Conservation (phyloP, 2,113 vertebrate species). For the Sus scrofa region DNA sequence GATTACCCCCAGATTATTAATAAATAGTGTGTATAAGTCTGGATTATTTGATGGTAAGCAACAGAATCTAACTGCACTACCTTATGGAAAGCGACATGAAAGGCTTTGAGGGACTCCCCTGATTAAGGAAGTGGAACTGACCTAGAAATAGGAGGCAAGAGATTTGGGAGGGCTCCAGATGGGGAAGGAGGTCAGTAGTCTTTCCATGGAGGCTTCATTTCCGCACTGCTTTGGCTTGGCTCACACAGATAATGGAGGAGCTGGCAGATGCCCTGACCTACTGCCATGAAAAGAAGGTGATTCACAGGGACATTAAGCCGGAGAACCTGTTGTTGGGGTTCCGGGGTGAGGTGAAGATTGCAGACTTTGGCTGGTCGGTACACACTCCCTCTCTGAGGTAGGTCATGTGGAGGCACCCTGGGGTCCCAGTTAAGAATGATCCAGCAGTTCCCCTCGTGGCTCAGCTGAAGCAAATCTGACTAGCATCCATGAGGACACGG, state of each 20-base stretch:
- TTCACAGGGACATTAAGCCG: conserved; percentile 95
- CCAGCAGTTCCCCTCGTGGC: too few species aligned
- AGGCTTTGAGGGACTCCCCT: not conserved
- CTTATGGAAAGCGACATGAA: not conserved
- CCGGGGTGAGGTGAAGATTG: conserved; percentile 94
- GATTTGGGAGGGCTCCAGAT: not conserved
- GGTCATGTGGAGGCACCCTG: not conserved
- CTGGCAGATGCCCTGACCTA: conserved; percentile 92
- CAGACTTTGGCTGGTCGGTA: conserved; percentile 96
- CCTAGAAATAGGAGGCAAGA: not conserved
- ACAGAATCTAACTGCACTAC: not conserved
- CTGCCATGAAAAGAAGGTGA: conserved; percentile 94
- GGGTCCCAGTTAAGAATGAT: not conserved
- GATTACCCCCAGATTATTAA: not conserved
- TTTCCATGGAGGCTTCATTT: not conserved
- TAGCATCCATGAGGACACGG: too few species aligned
- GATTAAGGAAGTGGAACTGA: not conserved
- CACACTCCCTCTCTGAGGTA: conserved; percentile 94
- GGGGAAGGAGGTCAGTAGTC: not conserved
- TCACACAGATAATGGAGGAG: conserved; percentile 93
- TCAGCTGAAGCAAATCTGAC: too few species aligned
- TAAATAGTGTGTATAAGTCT: not conserved
- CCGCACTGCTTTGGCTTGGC: not conserved
- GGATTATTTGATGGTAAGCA: conserved; percentile 20
- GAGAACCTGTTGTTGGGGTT: conserved; percentile 94